Conservation (phyloP, 1,140 invertebrate genomes). For the Teleogryllus occipitalis region DNA sequence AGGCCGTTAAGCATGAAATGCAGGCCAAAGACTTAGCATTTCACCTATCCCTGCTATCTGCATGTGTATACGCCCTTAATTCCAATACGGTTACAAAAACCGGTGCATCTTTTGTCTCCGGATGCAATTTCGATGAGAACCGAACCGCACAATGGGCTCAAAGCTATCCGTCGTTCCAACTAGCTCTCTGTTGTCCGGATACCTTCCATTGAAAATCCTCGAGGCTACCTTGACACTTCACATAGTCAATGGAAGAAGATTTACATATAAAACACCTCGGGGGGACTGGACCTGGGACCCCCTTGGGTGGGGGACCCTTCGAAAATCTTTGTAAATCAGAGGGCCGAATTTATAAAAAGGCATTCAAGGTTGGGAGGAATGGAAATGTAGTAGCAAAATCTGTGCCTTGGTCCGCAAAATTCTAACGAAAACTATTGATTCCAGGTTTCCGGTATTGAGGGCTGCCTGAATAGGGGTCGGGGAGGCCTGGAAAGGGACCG, state of each 20-base stretch:
- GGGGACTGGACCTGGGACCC: not conserved
- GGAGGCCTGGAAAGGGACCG: too few species aligned
- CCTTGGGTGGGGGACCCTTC: not conserved
- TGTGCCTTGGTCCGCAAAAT: not conserved
- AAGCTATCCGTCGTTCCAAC: not conserved
- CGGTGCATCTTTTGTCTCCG: not conserved
- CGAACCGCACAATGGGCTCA: not conserved
- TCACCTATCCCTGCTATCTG: not conserved
- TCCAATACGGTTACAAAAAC: not conserved
- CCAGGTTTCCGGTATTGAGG: not conserved
- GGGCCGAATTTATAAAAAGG: not conserved
- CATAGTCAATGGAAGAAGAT: not conserved
- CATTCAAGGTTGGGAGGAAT: not conserved
- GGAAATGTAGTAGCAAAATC: not conserved
- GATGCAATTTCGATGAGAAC: not conserved
- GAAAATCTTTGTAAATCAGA: not conserved
- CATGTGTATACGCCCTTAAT: not conserved
- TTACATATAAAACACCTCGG: not conserved
- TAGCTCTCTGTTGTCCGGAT: not conserved
- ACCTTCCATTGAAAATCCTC: not conserved
- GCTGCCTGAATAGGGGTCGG: not conserved
- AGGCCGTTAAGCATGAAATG: too few species aligned
- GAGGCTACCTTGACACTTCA: not conserved
- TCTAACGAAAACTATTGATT: not conserved
- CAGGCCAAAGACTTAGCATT: not conserved